Conservation (phyloP, 64 coral and sea anemone genomes). For the Hydrozoanthus tunicans region DNA sequence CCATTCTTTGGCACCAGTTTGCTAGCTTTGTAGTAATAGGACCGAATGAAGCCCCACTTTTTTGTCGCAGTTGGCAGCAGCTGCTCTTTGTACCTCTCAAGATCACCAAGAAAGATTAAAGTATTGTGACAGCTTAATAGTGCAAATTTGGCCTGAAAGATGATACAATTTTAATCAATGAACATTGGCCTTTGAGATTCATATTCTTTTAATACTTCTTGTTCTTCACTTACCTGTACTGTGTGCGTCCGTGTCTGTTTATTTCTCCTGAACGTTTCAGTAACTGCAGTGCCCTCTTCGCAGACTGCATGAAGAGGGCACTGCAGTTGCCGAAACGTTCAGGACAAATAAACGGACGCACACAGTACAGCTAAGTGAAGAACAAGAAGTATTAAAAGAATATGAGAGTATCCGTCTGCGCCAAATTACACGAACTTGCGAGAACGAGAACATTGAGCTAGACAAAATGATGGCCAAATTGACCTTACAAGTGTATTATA, state of each 20-base stretch:
- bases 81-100: conserved; percentile 88
- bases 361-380: too few species aligned
- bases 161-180: not conserved
- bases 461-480: too few species aligned
- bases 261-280: not conserved
- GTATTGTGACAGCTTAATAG: conserved; percentile 83
- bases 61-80: conserved; percentile 45
- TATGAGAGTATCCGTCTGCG: too few species aligned
- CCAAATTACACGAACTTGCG: too few species aligned
- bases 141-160: conserved; percentile 87
- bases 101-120: conserved; percentile 93
- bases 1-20: conserved; percentile 97
- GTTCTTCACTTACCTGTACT: too few species aligned
- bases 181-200: not conserved
- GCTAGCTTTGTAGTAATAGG: conserved; percentile 87
- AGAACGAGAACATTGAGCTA: too few species aligned
- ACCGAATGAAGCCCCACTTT: conserved; percentile 81
- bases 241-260: too few species aligned
- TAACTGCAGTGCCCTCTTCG: not conserved
- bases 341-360: too few species aligned
- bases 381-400: too few species aligned
- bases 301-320: too few species aligned
- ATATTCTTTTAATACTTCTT: not conserved
- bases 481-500: too few species aligned
- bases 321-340: too few species aligned